Evolutionary conservation across 2,888 invertebrate genomes (phyloP).

Genomic region (Caenorhabditis imperialis): DNA sequence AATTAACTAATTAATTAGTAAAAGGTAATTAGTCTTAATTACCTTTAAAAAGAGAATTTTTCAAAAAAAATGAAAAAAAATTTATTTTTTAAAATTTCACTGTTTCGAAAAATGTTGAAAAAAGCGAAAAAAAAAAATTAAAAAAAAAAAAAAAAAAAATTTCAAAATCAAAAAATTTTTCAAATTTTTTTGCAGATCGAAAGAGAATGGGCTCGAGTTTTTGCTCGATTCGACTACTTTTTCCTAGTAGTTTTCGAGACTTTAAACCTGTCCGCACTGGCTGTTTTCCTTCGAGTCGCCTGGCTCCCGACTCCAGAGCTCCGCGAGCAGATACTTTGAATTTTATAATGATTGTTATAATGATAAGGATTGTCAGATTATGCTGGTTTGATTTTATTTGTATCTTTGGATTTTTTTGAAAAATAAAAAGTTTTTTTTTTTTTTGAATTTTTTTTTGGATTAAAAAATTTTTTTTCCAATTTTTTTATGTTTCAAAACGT

Average conservation of each 20-base stretch:
- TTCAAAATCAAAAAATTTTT: no score
- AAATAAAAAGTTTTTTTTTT: neutral
- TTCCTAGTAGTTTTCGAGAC: slow-evolving; percentile 70
- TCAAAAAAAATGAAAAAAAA: no score
- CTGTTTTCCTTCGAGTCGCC: slow-evolving; percentile 68
- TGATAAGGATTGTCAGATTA: neutral
- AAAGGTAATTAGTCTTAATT: no score
- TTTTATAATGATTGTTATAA: neutral
- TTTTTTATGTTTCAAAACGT: no score
- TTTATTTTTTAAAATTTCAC: neutral
- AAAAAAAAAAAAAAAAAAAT: no score
- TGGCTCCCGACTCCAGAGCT: slow-evolving; percentile 73
- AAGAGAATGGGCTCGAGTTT: slow-evolving; percentile 70
- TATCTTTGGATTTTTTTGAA: neutral
- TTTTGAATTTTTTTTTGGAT: no score
- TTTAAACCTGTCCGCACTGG: slow-evolving; percentile 69
- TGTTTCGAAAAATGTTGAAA: neutral
- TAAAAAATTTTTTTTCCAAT: no score
- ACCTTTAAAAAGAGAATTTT: no score
- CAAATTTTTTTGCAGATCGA: slow-evolving; percentile 67
- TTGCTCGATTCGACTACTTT: slow-evolving; percentile 69
- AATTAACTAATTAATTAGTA: no score
- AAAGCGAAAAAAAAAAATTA: neutral
- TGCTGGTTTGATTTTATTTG: no score
- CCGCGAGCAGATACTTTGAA: slow-evolving; percentile 61